Evolutionary conservation across 2,888 invertebrate species (phyloP), one percentile per base, ranked within the genome.

Genomic region (Desoria tigrina): DNA sequence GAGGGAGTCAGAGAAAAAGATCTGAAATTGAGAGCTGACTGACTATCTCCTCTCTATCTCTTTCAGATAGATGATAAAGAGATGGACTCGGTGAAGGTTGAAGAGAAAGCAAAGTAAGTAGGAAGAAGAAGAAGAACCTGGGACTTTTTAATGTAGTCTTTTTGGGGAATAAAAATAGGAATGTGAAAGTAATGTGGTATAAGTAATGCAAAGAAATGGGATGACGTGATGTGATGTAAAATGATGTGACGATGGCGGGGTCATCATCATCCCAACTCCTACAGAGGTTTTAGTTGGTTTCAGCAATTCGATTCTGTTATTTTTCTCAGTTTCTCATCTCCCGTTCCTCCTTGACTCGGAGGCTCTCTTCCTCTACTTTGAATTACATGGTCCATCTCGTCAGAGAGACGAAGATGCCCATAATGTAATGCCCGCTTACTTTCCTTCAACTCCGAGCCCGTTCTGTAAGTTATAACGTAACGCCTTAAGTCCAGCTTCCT

Each of bases 401-500:
- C 45, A 51, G 60, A n/a, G 55, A n/a, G n/a, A n/a, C n/a, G n/a
- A 24, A 66, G 63, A 65, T 64, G 66, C n/a, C 58, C 50, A 59
- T 61, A 51, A 59, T 68, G 65, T 63, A 66, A 66, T 18, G 65
- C 67, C 67, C 69, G 63, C 67, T 69, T 69, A 65, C 65, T 72
- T 66, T 65, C 61, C 57, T 26, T 23, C 42, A 18, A 9, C n/a
- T n/a, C n/a, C n/a, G n/a, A n/a, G n/a, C n/a, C n/a, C n/a, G n/a
- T n/a, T n/a, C 16, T 24, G 42, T 32, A 56, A 32, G 4, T 7
- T 32, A 32, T 32, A 32, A 32, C 32, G 57, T 51, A 61, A 71
- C 67, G 71, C 68, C 73, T 66, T 68, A 61, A 71, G 73, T 73
- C 73, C 73, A 68, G 71, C 66, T 73, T 69, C 68, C 71, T 69